These are phyloP conservation scores for Psophia crepitans DNA, from an alignment of 2,113 vertebrate genomes.

Conservation along the genomic window DNA sequence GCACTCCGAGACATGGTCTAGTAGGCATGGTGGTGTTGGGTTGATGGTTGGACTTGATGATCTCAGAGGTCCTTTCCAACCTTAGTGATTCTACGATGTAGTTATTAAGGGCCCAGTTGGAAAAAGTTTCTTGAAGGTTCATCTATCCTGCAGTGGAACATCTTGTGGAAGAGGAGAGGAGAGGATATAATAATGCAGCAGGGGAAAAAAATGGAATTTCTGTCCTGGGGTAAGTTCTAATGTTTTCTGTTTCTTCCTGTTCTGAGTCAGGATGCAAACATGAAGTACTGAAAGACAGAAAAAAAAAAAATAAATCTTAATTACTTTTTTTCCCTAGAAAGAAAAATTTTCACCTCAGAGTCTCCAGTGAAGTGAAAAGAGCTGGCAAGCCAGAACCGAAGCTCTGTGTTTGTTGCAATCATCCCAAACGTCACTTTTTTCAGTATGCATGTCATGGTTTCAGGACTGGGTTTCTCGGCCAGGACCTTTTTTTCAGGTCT, in stretches of 20 bases:
- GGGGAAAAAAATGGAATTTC: not conserved
- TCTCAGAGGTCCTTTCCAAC: too few species aligned
- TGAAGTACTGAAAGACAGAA: not conserved
- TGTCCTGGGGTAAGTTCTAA: not conserved
- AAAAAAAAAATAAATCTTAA: not conserved
- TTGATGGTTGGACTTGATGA: too few species aligned
- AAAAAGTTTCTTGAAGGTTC: not conserved
- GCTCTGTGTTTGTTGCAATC: not conserved
- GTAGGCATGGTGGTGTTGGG: too few species aligned
- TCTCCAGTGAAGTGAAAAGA: not conserved
- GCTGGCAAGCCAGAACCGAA: not conserved
- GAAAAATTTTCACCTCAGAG: not conserved
- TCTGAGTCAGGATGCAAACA: not conserved
- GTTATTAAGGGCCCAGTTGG: not conserved
- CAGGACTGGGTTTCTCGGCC: not conserved
- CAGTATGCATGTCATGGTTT: rapidly evolving
- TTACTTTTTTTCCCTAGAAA: not conserved
- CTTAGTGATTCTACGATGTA: too few species aligned
- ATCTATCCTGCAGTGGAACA: not conserved
- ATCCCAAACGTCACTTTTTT: not conserved
- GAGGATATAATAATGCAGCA: too few species aligned
- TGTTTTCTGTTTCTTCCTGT: not conserved
- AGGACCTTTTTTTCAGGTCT: not conserved
- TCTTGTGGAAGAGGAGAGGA: not conserved
- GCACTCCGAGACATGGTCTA: too few species aligned